Evolutionary conservation across 1,140 invertebrate species (phyloP).

Genomic region (Orchestia grillus): DNA sequence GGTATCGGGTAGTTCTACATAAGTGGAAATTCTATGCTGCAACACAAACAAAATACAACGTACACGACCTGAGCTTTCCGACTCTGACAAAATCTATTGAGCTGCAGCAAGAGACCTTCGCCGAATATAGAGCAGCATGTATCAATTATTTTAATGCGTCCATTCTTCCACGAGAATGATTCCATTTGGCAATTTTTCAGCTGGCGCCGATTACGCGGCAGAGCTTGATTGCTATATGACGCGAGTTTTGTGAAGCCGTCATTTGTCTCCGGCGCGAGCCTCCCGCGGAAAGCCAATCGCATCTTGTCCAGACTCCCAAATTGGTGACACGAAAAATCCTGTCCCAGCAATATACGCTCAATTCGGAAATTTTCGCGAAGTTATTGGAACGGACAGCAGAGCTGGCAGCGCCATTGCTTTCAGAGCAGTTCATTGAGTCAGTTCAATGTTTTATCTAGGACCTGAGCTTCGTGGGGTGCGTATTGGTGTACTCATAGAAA

Average conservation of each 20-base stretch:
- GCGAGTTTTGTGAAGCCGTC: background rate
- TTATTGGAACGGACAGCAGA: background rate
- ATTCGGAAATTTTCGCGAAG: background rate
- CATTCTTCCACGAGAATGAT: background rate
- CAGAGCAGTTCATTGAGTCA: slow-evolving; percentile 45
- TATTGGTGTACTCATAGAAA: slow-evolving; percentile 27
- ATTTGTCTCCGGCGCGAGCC: background rate
- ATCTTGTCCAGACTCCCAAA: background rate
- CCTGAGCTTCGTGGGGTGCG: background rate
- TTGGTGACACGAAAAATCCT: slow-evolving; percentile 7
- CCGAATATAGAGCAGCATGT: background rate
- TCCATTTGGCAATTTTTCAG: background rate
- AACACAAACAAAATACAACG: background rate
- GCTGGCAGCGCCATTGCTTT: background rate
- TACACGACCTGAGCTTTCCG: background rate
- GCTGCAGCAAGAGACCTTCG: background rate
- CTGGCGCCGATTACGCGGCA: background rate
- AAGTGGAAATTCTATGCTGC: background rate
- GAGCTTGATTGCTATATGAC: background rate
- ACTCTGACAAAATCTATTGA: background rate
- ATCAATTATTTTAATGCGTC: background rate
- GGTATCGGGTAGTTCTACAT: background rate
- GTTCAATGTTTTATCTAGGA: slow-evolving; percentile 6
- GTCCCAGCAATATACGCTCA: background rate
- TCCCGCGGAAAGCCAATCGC: background rate